A percentile compares a stretch with the other conserved stretches of the same genome.
These are phyloP conservation scores for Rhinolophus ferrumequinum DNA, from an alignment of 2,113 vertebrate genomes.

Conservation along the genomic window DNA sequence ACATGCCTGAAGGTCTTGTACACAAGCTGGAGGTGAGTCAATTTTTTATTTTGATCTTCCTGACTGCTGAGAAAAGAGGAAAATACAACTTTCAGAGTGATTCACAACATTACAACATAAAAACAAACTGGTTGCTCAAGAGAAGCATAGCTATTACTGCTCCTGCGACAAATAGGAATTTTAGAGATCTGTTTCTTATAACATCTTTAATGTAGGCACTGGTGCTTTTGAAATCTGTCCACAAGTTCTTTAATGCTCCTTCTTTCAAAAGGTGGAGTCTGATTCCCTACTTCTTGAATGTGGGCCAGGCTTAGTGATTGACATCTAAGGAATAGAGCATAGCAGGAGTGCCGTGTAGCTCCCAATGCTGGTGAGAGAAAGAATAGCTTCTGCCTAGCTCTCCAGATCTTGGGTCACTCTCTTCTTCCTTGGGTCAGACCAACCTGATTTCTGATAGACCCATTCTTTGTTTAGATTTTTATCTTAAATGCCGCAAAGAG, in stretches of 20 bases:
- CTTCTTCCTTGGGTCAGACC: neutral
- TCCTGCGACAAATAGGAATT: neutral
- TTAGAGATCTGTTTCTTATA: conserved; percentile 16
- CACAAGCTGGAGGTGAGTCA: conserved; percentile 11
- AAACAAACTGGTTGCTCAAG: conserved; percentile 19
- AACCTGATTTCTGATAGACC: conserved; percentile 16
- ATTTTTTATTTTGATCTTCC: conserved; percentile 53
- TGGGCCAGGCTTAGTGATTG: neutral
- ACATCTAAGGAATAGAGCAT: neutral
- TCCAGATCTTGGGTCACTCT: neutral
- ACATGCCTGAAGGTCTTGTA: neutral
- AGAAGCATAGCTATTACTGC: neutral
- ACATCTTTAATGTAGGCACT: neutral
- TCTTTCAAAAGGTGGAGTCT: conserved; percentile 1
- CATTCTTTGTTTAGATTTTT: conserved; percentile 48
- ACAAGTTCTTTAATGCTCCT: neutral
- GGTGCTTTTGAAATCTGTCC: neutral
- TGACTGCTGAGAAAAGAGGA: conserved; percentile 49
- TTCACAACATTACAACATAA: neutral
- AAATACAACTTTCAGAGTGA: conserved; percentile 39
- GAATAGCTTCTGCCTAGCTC: neutral
- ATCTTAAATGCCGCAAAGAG: neutral
- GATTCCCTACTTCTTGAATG: neutral
- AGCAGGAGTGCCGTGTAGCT: neutral
- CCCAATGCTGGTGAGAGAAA: neutral